Percentiles rank a stretch among this genome's conserved stretches.
Evolutionary conservation across 2,888 invertebrate species (phyloP).

Genomic region (Lissonota sp.): DNA sequence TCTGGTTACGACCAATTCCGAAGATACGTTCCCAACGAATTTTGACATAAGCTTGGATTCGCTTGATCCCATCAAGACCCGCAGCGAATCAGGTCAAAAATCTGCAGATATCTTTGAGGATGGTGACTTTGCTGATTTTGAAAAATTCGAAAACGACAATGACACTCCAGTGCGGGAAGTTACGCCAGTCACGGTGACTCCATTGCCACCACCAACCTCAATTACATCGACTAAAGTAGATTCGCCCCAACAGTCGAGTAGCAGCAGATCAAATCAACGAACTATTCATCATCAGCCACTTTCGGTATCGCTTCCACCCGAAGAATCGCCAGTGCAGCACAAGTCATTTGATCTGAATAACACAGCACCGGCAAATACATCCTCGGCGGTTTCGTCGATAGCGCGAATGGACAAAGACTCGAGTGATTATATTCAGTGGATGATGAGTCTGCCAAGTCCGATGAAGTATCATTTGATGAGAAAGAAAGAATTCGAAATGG

Average conservation of each 20-base stretch:
- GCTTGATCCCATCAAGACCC: slow-evolving; percentile 71
- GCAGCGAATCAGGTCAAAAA: slow-evolving; percentile 81
- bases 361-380: slow-evolving; percentile 71
- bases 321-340: slow-evolving; percentile 84
- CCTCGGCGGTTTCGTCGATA: slow-evolving; percentile 84
- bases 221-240: slow-evolving; percentile 50
- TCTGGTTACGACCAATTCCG: slow-evolving; percentile 85
- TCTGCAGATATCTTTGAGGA: slow-evolving; percentile 88
- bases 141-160: slow-evolving; percentile 72
- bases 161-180: slow-evolving; percentile 24
- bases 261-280: slow-evolving; percentile 74
- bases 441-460: slow-evolving; percentile 82
- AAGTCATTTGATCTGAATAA: slow-evolving; percentile 69
- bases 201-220: slow-evolving; percentile 51
- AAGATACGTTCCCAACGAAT: slow-evolving; percentile 80
- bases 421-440: slow-evolving; percentile 73
- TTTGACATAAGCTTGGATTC: slow-evolving; percentile 76
- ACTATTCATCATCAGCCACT: slow-evolving; percentile 86
- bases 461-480: slow-evolving; percentile 79
- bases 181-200: slow-evolving; percentile 17
- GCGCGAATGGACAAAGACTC: slow-evolving; percentile 68
- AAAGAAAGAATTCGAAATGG: slow-evolving; percentile 76
- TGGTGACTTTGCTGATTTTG: slow-evolving; percentile 82
- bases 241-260: slow-evolving; percentile 66
- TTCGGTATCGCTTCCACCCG: slow-evolving; percentile 89